These are phyloP conservation scores for Barypeithes pellucidus DNA, from an alignment of 2,888 invertebrate species.

Conservation along the genomic window DNA sequence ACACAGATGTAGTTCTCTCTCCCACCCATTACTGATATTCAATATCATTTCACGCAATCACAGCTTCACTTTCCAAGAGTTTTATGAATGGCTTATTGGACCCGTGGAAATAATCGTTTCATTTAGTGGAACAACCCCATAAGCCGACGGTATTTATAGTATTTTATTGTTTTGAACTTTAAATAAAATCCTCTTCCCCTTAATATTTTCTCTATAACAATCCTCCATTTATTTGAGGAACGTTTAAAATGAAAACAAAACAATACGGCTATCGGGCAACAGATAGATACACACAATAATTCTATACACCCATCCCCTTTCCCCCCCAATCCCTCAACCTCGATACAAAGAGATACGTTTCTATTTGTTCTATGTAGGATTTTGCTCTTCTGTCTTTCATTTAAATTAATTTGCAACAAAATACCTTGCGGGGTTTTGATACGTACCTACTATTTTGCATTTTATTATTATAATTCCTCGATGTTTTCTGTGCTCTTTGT, in stretches of 20 bases:
- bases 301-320: conserved; percentile 3
- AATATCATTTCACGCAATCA: no score
- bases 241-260: conserved; percentile 15
- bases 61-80: no score
- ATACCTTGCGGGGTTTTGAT: conserved; percentile 25
- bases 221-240: not conserved
- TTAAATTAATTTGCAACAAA: conserved; percentile 37
- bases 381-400: conserved; percentile 15
- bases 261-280: conserved; percentile 21
- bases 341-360: conserved; percentile 29
- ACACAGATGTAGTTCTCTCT: no score
- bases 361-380: conserved; percentile 25
- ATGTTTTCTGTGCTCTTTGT: conserved; percentile 11
- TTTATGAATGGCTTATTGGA: no score
- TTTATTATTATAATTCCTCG: conserved; percentile 14
- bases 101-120: no score
- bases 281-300: conserved; percentile 19
- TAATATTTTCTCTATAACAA: not conserved
- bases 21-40: no score
- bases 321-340: not conserved
- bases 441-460: conserved; percentile 16
- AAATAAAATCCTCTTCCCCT: not conserved
- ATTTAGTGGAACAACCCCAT: no score
- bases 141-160: no score
- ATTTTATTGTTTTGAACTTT: no score